Percentiles rank a stretch among this genome's conserved stretches.
phyloP scores from a whole-genome alignment of 2,888 invertebrate genomes.

The Lepas anatifera region DNA sequence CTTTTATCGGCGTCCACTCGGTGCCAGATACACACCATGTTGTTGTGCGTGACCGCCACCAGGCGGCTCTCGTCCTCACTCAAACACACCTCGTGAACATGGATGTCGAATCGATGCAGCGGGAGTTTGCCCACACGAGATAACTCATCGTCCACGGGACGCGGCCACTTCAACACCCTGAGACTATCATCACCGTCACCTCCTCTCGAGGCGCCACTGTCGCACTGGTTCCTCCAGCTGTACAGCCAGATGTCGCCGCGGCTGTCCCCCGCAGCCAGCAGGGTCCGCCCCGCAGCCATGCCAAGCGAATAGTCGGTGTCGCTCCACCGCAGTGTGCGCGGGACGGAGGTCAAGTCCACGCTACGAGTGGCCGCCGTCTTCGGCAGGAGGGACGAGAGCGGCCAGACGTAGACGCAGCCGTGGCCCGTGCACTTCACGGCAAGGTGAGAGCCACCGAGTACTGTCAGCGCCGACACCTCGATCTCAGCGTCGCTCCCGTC shows the following conservation, averaged over 20 bases:
- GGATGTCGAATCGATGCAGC: slow-evolving; percentile 31
- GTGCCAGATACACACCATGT: slow-evolving; percentile 33
- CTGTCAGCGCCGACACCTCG: slow-evolving; percentile 23
- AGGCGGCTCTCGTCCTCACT: slow-evolving; percentile 28
- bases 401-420: slow-evolving; percentile 24
- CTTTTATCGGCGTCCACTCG: slow-evolving; percentile 45
- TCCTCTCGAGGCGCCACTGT: slow-evolving; percentile 24
- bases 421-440: slow-evolving; percentile 26
- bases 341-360: neutral
- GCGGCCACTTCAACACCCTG: slow-evolving; percentile 30
- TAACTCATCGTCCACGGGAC: slow-evolving; percentile 27
- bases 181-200: slow-evolving; percentile 23
- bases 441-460: slow-evolving; percentile 22
- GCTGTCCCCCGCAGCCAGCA: slow-evolving; percentile 33
- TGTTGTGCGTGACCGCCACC: slow-evolving; percentile 33
- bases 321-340: slow-evolving; percentile 22
- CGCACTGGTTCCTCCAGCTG: slow-evolving; percentile 13
- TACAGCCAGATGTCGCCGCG: slow-evolving; percentile 32
- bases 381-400: slow-evolving; percentile 16
- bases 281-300: slow-evolving; percentile 25
- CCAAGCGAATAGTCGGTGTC: slow-evolving; percentile 26
- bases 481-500: slow-evolving; percentile 20
- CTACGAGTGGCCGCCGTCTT: neutral
- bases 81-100: slow-evolving; percentile 31
- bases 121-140: slow-evolving; percentile 31